Conservation (phyloP, 2,888 invertebrate species). For the Philhelius pedissequus region DNA sequence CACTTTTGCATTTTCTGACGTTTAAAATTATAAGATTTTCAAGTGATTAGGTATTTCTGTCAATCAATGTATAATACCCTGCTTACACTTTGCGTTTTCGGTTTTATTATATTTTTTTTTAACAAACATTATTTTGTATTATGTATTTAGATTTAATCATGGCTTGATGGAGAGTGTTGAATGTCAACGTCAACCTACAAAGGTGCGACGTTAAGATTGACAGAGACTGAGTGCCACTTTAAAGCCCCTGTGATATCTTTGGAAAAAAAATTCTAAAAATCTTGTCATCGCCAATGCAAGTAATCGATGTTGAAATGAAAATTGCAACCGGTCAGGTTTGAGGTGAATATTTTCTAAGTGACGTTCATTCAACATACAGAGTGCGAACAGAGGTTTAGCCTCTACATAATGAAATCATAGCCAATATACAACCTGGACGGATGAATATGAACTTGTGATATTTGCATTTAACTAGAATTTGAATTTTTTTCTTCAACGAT, state of each 20-base stretch:
- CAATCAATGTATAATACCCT: constrained; percentile 25
- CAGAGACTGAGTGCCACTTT: background rate
- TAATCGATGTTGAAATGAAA: constrained; percentile 55
- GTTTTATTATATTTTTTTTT: background rate
- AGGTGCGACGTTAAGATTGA: background rate
- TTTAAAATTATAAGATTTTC: constrained; percentile 11
- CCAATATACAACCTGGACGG: no score
- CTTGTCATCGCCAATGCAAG: constrained; percentile 28
- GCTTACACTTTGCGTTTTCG: background rate
- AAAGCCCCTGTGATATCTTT: background rate
- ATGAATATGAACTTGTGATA: background rate
- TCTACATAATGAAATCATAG: constrained; percentile 11
- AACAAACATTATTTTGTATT: background rate
- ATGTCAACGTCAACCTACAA: constrained; percentile 13
- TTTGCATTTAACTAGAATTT: background rate
- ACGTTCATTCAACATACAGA: constrained; percentile 17
- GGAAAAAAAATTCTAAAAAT: background rate
- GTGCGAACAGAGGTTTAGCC: constrained; percentile 6
- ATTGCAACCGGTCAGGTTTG: constrained; percentile 50
- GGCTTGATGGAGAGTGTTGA: constrained; percentile 14
- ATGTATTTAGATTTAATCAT: constrained; percentile 50
- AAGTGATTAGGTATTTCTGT: constrained; percentile 36
- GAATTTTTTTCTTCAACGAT: background rate
- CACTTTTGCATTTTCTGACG: background rate
- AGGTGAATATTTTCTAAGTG: constrained; percentile 41